These are phyloP conservation scores for Andricus curvator DNA, from an alignment of 2,888 invertebrate species.

Conservation along the genomic window DNA sequence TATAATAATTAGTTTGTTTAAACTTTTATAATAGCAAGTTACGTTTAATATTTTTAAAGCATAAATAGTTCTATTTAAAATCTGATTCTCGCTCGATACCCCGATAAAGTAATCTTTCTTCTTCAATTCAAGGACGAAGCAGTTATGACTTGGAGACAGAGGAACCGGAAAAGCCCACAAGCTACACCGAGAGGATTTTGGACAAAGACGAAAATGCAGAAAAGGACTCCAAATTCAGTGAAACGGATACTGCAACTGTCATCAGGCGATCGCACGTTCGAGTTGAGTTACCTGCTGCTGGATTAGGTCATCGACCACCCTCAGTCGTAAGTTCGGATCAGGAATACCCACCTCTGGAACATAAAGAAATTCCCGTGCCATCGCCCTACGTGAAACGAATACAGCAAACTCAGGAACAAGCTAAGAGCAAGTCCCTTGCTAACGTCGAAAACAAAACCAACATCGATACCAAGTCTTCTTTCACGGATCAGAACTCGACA, in stretches of 20 bases:
- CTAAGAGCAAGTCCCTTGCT: conserved; percentile 42
- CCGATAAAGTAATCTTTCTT: conserved; percentile 16
- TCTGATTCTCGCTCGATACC: conserved; percentile 9
- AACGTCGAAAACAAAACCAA: conserved; percentile 48
- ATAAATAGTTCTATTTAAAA: conserved; percentile 9
- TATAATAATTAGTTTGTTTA: conserved; percentile 9
- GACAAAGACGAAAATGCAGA: conserved; percentile 63
- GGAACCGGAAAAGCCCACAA: conserved; percentile 66
- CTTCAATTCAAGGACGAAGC: conserved; percentile 67
- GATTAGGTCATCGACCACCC: conserved; percentile 82
- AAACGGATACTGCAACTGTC: conserved; percentile 73
- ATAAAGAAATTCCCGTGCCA: conserved; percentile 66
- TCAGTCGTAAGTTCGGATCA: conserved; percentile 83
- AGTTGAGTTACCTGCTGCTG: conserved; percentile 83
- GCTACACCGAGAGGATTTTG: conserved; percentile 64
- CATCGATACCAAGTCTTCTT: conserved; percentile 48
- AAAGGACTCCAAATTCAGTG: conserved; percentile 68
- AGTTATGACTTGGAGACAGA: conserved; percentile 74
- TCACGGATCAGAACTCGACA: conserved; percentile 48
- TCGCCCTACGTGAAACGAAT: conserved; percentile 67
- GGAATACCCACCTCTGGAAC: conserved; percentile 70
- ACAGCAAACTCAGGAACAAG: conserved; percentile 60
- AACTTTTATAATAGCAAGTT: neutral
- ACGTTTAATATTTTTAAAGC: conserved; percentile 12
- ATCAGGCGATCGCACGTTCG: conserved; percentile 79